Conservation (phyloP, 2,797 vertebrate species). For the Danio aesculapii region DNA sequence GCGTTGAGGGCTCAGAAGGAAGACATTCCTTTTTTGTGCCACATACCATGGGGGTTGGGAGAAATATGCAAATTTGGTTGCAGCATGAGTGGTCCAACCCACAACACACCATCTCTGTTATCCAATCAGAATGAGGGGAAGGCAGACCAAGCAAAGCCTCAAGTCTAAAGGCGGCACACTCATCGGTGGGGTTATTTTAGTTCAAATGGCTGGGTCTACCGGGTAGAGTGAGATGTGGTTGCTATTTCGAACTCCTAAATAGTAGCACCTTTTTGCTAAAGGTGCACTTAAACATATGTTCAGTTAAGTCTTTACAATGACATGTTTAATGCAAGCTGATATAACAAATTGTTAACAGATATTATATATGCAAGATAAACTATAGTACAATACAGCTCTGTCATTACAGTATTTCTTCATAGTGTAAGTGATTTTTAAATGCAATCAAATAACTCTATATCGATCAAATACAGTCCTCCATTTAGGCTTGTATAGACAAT, state of each 20-base stretch:
- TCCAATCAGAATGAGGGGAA: slow-evolving; percentile 70
- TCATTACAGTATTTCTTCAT: too few species aligned
- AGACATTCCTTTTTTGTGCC: background rate
- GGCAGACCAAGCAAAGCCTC: background rate
- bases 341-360: background rate
- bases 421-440: too few species aligned
- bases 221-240: background rate
- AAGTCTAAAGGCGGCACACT: slow-evolving; percentile 53
- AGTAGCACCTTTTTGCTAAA: background rate
- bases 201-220: slow-evolving; percentile 63
- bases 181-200: slow-evolving; percentile 72
- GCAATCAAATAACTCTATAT: background rate
- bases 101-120: slow-evolving; percentile 78
- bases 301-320: background rate
- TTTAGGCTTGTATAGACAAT: background rate
- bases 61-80: background rate
- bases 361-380: too few species aligned
- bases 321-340: too few species aligned
- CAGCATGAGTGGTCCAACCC: slow-evolving; percentile 72
- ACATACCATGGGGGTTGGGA: slow-evolving; percentile 57
- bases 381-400: too few species aligned
- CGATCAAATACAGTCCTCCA: background rate
- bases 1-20: background rate
- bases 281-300: background rate
- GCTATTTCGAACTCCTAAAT: background rate